Evolutionary conservation across 92 coral and sea anemone genomes (phyloP).

Genomic region (Parazoanthus darwini): DNA sequence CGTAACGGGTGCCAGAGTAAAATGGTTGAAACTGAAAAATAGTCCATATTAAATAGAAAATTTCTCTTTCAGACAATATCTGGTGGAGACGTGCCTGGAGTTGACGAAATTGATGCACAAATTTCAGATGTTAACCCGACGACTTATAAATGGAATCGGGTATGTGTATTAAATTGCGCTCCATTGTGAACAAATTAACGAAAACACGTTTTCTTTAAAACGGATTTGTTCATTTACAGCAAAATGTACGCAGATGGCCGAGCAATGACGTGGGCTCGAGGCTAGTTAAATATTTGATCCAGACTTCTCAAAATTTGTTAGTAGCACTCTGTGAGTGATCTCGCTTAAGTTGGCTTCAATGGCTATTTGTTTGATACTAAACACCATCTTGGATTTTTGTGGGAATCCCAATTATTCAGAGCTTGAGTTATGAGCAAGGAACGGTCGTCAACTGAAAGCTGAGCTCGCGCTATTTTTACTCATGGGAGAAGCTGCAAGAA

Average conservation of each 20-base stretch:
- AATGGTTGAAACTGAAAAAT: too few relatives aligned
- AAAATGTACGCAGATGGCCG: not conserved
- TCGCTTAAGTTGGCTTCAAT: not conserved
- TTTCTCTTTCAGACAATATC: conserved; percentile 69
- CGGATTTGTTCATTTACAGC: not conserved
- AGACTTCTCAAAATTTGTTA: not conserved
- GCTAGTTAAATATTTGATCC: not conserved
- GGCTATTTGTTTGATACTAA: not conserved
- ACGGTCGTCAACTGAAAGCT: not conserved
- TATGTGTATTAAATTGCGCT: conserved; percentile 17
- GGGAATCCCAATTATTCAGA: too few relatives aligned
- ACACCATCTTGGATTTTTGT: not conserved
- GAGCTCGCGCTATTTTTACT: not conserved
- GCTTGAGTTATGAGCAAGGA: too few relatives aligned
- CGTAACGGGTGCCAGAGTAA: too few relatives aligned
- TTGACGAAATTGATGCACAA: conserved; percentile 86
- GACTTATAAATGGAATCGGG: conserved; percentile 81
- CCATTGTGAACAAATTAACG: not conserved
- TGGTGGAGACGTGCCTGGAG: conserved; percentile 84
- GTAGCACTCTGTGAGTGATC: not conserved
- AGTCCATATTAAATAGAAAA: too few relatives aligned
- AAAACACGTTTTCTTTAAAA: too few relatives aligned
- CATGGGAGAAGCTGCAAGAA: not conserved
- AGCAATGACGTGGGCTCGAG: not conserved
- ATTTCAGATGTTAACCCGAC: conserved; percentile 94